phyloP scores from a whole-genome alignment of 2,888 invertebrate genomes.

The Drosophila longiperda region DNA sequence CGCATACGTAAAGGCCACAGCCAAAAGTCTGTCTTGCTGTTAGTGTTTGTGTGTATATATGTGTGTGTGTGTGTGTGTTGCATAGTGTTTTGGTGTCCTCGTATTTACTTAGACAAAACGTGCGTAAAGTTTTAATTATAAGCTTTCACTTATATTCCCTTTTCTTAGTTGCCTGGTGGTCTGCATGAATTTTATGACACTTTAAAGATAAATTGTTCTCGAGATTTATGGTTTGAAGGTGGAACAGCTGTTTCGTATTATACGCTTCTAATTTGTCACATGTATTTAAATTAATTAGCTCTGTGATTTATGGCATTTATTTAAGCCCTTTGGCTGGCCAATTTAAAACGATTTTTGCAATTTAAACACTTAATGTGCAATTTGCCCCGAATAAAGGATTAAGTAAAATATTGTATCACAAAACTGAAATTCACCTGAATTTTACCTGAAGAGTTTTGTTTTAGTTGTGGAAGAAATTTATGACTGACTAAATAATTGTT shows the following conservation, averaged over 20 bases:
- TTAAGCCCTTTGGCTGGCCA: neutral
- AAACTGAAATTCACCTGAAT: neutral
- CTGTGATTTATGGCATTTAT: conserved; percentile 20
- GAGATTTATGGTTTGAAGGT: conserved; percentile 23
- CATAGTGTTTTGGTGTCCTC: conserved; percentile 35
- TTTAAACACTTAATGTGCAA: conserved; percentile 2
- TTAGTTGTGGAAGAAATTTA: neutral
- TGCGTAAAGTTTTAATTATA: conserved; percentile 81
- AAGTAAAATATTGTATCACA: neutral
- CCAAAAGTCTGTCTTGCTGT: conserved; percentile 42
- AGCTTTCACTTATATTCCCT: conserved; percentile 64
- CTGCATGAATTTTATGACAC: conserved; percentile 53
- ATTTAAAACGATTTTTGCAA: conserved; percentile 7
- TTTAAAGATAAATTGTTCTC: conserved; percentile 48
- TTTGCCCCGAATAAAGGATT: neutral
- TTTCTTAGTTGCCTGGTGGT: conserved; percentile 22
- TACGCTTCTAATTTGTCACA: conserved; percentile 21
- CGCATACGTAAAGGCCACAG: conserved; percentile 59
- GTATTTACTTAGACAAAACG: conserved; percentile 78
- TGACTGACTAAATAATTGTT: neutral
- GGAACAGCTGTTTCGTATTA: conserved; percentile 31
- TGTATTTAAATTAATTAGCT: conserved; percentile 44
- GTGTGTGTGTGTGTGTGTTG: conserved; percentile 16
- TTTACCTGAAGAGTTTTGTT: neutral
- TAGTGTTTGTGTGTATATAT: conserved; percentile 9